phyloP scores from a whole-genome alignment of 2,888 invertebrate species.

The Psylliodes chrysocephalus region DNA sequence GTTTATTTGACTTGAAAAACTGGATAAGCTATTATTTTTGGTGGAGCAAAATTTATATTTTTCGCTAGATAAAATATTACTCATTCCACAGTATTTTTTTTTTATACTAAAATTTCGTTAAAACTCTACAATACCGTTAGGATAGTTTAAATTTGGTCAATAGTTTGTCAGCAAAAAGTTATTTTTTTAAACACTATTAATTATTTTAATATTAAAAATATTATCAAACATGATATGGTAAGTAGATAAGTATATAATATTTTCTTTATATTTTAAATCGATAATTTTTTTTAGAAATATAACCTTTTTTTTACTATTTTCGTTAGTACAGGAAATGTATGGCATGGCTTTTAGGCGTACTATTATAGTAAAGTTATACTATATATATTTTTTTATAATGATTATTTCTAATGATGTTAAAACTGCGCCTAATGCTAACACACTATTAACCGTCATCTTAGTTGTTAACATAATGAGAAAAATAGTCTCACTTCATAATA shows the following conservation, averaged over 20 bases:
- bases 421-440: slow-evolving; percentile 7
- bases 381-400: not conserved
- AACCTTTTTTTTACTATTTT: not conserved
- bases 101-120: not conserved
- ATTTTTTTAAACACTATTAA: not conserved
- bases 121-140: not conserved
- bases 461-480: slow-evolving; percentile 6
- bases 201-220: not conserved
- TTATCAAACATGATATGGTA: not conserved
- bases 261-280: no score
- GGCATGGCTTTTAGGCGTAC: no score
- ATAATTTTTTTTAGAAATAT: not conserved
- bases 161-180: slow-evolving; percentile 6
- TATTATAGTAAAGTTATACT: not conserved
- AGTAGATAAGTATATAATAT: not conserved
- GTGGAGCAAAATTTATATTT: no score
- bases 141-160: slow-evolving; percentile 9
- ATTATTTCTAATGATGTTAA: not conserved
- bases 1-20: no score
- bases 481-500: slow-evolving; percentile 14
- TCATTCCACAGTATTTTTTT: no score
- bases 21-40: no score
- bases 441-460: slow-evolving; percentile 1
- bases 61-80: no score
- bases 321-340: no score